Conservation (phyloP, 2,888 invertebrate genomes). For the Caenorhabditis becei region DNA sequence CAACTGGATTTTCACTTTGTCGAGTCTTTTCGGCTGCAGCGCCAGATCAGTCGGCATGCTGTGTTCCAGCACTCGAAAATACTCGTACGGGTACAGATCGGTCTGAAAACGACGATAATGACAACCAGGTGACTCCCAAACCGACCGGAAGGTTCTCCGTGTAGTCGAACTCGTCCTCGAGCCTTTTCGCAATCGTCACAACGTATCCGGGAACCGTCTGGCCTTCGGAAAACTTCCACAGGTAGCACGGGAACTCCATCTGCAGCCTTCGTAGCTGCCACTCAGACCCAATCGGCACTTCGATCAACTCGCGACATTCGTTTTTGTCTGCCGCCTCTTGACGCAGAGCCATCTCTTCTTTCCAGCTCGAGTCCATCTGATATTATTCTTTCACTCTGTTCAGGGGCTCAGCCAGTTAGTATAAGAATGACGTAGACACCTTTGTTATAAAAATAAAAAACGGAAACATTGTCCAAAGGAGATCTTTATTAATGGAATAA, state of each 20-base stretch:
- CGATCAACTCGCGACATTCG: conserved; percentile 16
- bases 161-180: conserved; percentile 10
- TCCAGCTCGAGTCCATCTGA: conserved; percentile 16
- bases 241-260: conserved; percentile 17
- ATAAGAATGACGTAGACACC: background rate
- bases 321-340: conserved; percentile 8
- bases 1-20: conserved; percentile 14
- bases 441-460: background rate
- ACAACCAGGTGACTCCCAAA: background rate
- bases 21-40: conserved; percentile 45
- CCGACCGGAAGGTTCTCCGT: conserved; percentile 16
- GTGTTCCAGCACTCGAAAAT: conserved; percentile 40
- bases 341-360: conserved; percentile 1
- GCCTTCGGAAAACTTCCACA: conserved; percentile 47
- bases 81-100: conserved; percentile 36
- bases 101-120: conserved; percentile 20
- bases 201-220: conserved; percentile 28
- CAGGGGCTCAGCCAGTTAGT: background rate
- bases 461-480: background rate
- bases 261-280: conserved; percentile 19
- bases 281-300: conserved; percentile 19
- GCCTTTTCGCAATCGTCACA: conserved; percentile 22
- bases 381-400: background rate
- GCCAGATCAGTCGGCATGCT: conserved; percentile 35
- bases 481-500: background rate